These are phyloP conservation scores for Lampris incognitus DNA, from an alignment of 2,113 vertebrate species.

Conservation along the genomic window DNA sequence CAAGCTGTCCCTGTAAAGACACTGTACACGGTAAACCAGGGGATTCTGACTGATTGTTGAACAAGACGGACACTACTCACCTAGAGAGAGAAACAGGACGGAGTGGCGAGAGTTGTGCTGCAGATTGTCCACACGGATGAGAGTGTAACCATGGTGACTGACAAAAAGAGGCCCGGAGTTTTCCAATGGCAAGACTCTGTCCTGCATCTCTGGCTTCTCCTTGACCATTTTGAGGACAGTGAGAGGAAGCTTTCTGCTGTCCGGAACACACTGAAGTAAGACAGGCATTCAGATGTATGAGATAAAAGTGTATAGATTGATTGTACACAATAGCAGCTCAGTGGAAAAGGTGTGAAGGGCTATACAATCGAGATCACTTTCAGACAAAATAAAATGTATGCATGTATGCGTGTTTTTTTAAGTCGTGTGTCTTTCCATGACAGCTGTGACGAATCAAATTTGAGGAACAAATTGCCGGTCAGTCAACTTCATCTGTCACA, in stretches of 20 bases:
- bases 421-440: background rate
- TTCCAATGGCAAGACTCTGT: constrained; percentile 46
- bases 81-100: constrained; percentile 70
- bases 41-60: background rate
- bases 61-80: constrained; percentile 56
- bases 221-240: constrained; percentile 25
- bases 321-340: no score
- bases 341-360: no score
- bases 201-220: constrained; percentile 51
- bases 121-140: constrained; percentile 58
- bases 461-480: no score
- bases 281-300: background rate
- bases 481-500: no score
- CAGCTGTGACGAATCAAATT: background rate
- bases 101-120: fast-evolving
- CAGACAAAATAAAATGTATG: no score
- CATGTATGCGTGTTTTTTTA: no score
- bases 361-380: no score
- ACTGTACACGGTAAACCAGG: background rate
- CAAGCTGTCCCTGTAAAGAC: no score
- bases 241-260: constrained; percentile 3
- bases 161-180: constrained; percentile 49
- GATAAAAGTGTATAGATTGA: background rate
- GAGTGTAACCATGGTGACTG: constrained; percentile 68
- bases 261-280: constrained; percentile 53